A percentile compares a stretch with the other conserved stretches of the same genome.
phyloP scores from a whole-genome alignment of 2,797 vertebrate species.

The Hydrocynus forskahlii region DNA sequence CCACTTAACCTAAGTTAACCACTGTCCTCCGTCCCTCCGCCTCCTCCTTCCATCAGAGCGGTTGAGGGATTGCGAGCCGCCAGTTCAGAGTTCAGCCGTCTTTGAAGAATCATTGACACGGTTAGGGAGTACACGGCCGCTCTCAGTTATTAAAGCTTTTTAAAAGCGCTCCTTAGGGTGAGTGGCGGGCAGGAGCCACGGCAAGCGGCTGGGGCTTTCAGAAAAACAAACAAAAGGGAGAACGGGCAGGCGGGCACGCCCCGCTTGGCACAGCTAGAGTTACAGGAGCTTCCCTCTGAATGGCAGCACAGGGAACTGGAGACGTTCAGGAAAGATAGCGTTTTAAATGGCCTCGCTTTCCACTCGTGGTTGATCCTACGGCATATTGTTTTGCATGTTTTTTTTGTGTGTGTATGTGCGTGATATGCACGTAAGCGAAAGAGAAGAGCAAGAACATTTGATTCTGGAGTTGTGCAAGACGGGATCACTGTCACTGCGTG shows the following conservation, averaged over 20 bases:
- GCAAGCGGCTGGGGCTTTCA: conserved; percentile 65
- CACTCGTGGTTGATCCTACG: conserved; percentile 61
- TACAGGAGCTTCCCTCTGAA: conserved; percentile 71
- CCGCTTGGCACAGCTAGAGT: conserved; percentile 74
- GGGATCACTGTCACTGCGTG: conserved; percentile 22
- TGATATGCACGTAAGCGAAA: conserved; percentile 9
- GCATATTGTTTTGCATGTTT: conserved; percentile 63
- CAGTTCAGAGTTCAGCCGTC: conserved; percentile 2
- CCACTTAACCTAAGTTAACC: conserved; percentile 48
- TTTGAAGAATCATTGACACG: conserved; percentile 15
- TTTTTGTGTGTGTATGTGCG: conserved; percentile 15
- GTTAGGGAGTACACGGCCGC: not conserved
- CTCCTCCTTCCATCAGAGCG: conserved; percentile 21
- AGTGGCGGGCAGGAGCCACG: conserved; percentile 54
- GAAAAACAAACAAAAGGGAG: conserved; percentile 72
- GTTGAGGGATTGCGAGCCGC: not conserved
- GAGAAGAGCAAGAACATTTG: conserved; percentile 24
- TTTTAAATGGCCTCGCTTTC: conserved; percentile 61
- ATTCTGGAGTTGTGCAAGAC: conserved; percentile 26
- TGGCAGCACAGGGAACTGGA: conserved; percentile 69
- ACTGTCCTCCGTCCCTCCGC: conserved; percentile 50
- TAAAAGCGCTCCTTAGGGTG: conserved; percentile 7
- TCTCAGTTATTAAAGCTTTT: not conserved
- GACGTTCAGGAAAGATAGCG: conserved; percentile 58
- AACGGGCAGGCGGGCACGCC: conserved; percentile 67